These are phyloP conservation scores for Urophycis tenuis DNA, from an alignment of 2,797 vertebrate species.

Conservation along the genomic window DNA sequence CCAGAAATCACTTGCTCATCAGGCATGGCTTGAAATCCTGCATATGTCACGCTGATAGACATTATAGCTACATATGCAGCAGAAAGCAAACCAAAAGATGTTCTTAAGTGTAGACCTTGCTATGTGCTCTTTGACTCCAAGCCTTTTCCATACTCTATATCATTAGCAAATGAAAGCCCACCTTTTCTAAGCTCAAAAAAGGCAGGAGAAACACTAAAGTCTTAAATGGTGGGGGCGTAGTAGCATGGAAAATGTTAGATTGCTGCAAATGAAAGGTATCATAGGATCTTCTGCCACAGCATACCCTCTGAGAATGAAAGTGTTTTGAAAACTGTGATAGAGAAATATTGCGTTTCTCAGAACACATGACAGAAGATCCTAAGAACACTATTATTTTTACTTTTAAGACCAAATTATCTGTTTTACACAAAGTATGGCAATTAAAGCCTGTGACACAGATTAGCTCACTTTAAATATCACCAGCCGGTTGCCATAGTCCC, in stretches of 20 bases:
- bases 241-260: background rate
- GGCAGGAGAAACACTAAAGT: background rate
- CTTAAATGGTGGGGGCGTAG: background rate
- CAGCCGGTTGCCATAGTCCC: constrained; percentile 39
- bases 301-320: background rate
- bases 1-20: constrained; percentile 30
- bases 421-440: constrained; percentile 20
- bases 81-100: background rate
- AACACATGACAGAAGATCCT: background rate
- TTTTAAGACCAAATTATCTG: background rate
- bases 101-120: background rate
- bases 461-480: constrained; percentile 52
- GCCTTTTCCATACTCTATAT: background rate
- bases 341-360: background rate
- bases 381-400: background rate
- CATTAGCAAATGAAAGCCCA: background rate
- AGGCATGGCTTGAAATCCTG: constrained; percentile 40
- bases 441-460: constrained; percentile 27
- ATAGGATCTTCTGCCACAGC: background rate
- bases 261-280: constrained; percentile 1
- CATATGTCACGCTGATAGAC: constrained; percentile 11
- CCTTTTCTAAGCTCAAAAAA: background rate
- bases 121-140: background rate
- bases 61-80: background rate
- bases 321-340: background rate